Conservation (phyloP, 2,888 invertebrate genomes). For the Orthosia gothica region DNA sequence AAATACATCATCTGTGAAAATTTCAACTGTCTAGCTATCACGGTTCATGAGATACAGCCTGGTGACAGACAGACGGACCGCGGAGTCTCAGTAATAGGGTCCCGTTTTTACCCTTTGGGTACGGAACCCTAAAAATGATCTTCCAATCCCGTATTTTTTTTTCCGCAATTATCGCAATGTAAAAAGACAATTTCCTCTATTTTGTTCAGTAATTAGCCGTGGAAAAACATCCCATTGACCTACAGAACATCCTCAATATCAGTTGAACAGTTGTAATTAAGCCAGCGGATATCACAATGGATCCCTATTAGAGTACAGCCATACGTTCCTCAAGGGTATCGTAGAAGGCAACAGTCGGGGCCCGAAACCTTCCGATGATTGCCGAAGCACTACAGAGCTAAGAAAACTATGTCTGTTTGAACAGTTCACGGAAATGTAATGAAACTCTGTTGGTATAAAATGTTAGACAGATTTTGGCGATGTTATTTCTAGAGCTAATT, state of each 20-base stretch:
- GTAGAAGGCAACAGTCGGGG: constrained; percentile 63
- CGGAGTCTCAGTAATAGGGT: too few species aligned
- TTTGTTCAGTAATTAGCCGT: constrained; percentile 31
- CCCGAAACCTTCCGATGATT: constrained; percentile 64
- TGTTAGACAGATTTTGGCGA: constrained; percentile 39
- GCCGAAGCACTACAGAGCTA: constrained; percentile 52
- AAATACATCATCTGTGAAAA: too few species aligned
- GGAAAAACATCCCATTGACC: constrained; percentile 53
- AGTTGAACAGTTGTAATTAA: constrained; percentile 74
- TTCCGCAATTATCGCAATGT: background rate
- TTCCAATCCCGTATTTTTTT: background rate
- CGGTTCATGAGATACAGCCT: too few species aligned
- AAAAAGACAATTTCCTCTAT: background rate
- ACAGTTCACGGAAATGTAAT: constrained; percentile 43
- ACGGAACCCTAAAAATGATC: too few species aligned
- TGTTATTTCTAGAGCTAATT: constrained; percentile 17
- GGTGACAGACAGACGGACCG: too few species aligned
- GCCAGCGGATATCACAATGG: constrained; percentile 80
- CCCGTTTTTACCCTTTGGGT: too few species aligned
- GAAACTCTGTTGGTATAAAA: constrained; percentile 45
- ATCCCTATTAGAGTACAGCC: constrained; percentile 83
- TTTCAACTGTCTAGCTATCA: too few species aligned
- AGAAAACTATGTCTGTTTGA: constrained; percentile 50
- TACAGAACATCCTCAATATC: constrained; percentile 64
- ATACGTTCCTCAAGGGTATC: constrained; percentile 81